phyloP scores from a whole-genome alignment of 2,888 invertebrate genomes.

The Polymixis flavicincta region DNA sequence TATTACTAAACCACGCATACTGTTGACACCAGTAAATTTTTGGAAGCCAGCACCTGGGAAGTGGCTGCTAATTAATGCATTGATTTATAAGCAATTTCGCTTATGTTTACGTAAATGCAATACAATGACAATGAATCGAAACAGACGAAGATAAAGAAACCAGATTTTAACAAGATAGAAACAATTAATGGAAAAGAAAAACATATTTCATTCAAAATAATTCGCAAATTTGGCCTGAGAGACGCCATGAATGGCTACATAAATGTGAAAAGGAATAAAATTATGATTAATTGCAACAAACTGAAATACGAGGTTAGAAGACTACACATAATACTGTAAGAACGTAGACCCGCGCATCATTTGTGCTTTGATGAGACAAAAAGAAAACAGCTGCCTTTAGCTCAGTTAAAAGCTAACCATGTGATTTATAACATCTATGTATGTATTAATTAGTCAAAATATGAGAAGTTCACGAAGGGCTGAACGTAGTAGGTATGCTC shows the following conservation, averaged over 20 bases:
- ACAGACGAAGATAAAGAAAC: slow-evolving; percentile 25
- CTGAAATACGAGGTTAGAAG: slow-evolving; percentile 13
- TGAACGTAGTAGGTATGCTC: slow-evolving; percentile 80
- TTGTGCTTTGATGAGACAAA: slow-evolving; percentile 33
- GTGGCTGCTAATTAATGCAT: slow-evolving; percentile 3
- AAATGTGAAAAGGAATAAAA: background rate
- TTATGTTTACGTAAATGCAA: slow-evolving; percentile 3
- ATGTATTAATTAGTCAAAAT: slow-evolving; percentile 47
- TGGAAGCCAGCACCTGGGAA: background rate
- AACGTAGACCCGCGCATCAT: slow-evolving; percentile 22
- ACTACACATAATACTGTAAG: slow-evolving; percentile 10
- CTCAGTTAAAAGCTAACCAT: slow-evolving; percentile 44
- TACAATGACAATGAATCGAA: slow-evolving; percentile 6
- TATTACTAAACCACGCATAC: background rate
- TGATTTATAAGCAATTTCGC: slow-evolving; percentile 27
- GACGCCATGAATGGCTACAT: background rate
- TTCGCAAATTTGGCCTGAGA: background rate
- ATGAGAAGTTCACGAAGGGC: slow-evolving; percentile 47
- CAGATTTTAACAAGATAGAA: slow-evolving; percentile 9
- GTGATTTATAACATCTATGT: slow-evolving; percentile 35
- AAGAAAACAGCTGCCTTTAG: slow-evolving; percentile 29
- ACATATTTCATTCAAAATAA: background rate
- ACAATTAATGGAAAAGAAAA: slow-evolving; percentile 3
- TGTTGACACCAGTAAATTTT: background rate
- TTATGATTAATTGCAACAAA: background rate